A percentile compares a stretch with the other conserved stretches of the same genome.
Conservation (phyloP, 2,113 vertebrate genomes). For the Neofelis nebulosa region DNA sequence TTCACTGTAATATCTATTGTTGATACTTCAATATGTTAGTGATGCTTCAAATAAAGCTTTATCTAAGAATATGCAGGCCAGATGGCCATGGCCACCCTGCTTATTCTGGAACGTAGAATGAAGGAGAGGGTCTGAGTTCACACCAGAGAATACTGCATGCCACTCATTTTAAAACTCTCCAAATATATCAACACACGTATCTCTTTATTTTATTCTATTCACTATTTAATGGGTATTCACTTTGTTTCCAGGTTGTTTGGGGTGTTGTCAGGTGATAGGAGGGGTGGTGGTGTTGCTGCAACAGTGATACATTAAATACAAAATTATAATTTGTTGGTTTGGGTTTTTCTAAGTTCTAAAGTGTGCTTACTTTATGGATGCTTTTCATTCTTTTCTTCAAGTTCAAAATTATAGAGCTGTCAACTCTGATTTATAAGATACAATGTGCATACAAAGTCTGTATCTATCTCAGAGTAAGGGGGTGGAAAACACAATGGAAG, state of each 20-base stretch:
- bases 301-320: neutral
- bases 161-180: neutral
- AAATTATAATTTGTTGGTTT: neutral
- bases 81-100: neutral
- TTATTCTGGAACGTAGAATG: neutral
- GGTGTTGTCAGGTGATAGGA: accelerated
- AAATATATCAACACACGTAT: neutral
- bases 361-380: neutral
- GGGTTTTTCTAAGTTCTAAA: neutral
- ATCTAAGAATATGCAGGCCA: neutral
- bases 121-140: neutral
- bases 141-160: accelerated
- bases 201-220: neutral
- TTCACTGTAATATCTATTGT: neutral
- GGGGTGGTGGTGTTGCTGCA: neutral
- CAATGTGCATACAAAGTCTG: neutral
- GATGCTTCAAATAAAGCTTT: neutral
- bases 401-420: neutral
- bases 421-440: neutral
- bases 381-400: neutral
- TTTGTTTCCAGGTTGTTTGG: neutral
- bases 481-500: neutral
- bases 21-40: neutral
- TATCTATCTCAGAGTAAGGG: neutral
- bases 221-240: neutral